Conservation (phyloP, 2,113 vertebrate species). For the Tenebrosternarchus preto region DNA sequence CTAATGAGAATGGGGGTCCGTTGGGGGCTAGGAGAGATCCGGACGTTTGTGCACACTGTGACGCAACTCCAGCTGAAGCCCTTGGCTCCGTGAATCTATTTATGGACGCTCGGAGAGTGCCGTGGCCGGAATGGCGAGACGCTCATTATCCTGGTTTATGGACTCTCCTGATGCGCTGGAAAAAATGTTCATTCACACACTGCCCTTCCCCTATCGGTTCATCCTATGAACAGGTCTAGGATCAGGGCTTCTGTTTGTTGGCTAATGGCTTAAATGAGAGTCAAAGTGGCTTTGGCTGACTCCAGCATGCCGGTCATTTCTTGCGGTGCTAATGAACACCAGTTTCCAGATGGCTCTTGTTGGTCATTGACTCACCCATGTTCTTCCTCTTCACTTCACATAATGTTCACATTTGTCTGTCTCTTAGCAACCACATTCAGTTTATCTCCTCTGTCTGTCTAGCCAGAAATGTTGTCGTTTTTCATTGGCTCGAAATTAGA, state of each 20-base stretch:
- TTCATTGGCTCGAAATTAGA: constrained; percentile 59
- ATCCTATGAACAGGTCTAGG: background rate
- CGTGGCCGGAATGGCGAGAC: background rate
- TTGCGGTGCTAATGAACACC: constrained; percentile 7
- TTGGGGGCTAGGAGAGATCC: constrained; percentile 4
- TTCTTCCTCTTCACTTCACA: constrained; percentile 17
- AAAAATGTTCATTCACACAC: background rate
- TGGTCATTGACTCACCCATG: background rate
- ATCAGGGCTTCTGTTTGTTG: background rate
- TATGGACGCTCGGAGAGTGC: background rate
- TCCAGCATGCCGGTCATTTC: background rate
- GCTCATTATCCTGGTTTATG: constrained; percentile 9
- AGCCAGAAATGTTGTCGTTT: background rate
- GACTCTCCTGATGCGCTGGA: background rate
- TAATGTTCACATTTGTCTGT: constrained; percentile 29
- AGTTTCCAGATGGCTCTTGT: constrained; percentile 24
- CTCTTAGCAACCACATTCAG: constrained; percentile 33
- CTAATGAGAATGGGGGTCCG: constrained; percentile 13
- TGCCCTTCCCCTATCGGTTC: background rate
- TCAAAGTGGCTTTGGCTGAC: background rate
- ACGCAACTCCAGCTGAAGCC: background rate
- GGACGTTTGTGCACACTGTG: background rate
- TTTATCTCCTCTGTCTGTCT: constrained; percentile 18
- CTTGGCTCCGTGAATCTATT: constrained; percentile 5
- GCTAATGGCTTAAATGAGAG: background rate